Evolutionary conservation across 1,140 invertebrate genomes (phyloP).

Genomic region (Brachionus rubens): DNA sequence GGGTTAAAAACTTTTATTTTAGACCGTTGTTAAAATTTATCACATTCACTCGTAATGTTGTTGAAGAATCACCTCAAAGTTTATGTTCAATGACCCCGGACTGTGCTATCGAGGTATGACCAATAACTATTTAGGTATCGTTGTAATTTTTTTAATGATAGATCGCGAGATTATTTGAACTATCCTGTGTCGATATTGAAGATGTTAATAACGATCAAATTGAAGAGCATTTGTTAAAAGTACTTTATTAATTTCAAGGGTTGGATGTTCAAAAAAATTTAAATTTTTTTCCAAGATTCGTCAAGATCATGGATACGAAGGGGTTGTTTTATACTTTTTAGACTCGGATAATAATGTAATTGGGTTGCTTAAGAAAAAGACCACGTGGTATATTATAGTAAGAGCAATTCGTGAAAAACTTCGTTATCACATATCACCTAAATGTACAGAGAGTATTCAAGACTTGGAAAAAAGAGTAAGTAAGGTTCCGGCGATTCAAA

Average conservation of each 20-base stretch:
- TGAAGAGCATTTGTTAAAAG: constrained; percentile 50
- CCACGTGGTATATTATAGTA: constrained; percentile 58
- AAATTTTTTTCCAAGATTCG: constrained; percentile 52
- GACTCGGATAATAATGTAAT: constrained; percentile 57
- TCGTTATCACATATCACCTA: constrained; percentile 46
- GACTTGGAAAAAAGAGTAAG: not conserved
- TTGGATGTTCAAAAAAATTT: constrained; percentile 20
- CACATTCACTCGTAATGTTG: constrained; percentile 56
- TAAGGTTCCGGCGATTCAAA: no score
- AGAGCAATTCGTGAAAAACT: constrained; percentile 61
- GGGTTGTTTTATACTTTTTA: constrained; percentile 62
- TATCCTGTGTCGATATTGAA: constrained; percentile 50
- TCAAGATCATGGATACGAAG: constrained; percentile 58
- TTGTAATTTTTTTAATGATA: constrained; percentile 45
- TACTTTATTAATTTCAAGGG: not conserved
- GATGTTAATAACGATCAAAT: constrained; percentile 48
- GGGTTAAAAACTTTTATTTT: not conserved
- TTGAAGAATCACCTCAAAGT: constrained; percentile 50
- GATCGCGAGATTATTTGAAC: constrained; percentile 50
- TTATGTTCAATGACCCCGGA: constrained; percentile 58
- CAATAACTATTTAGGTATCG: not conserved
- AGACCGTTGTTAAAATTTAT: constrained; percentile 59
- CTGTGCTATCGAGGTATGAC: constrained; percentile 53
- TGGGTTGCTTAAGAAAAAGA: constrained; percentile 63
- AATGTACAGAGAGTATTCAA: constrained; percentile 19